These are phyloP conservation scores for Venustaconcha ellipsiformis DNA, from an alignment of 1,140 invertebrate genomes.

Conservation along the genomic window DNA sequence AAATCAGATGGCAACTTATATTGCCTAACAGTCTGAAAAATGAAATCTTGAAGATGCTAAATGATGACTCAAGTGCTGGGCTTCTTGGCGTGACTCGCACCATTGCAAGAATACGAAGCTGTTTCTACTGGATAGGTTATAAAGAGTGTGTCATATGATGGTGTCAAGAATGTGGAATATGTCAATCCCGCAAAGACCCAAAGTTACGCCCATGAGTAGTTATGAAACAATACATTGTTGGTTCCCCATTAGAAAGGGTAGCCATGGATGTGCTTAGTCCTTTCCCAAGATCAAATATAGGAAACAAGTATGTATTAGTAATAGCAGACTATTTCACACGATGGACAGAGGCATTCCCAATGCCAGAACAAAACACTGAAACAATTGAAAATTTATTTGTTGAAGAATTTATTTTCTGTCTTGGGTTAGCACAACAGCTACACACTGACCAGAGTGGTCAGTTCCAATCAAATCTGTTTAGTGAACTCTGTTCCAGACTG, in stretches of 20 bases:
- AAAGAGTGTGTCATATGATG: no score
- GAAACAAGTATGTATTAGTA: conserved; percentile 21
- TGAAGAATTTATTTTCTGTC: conserved; percentile 52
- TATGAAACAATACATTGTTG: neutral
- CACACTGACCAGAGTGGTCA: conserved; percentile 61
- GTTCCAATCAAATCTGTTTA: conserved; percentile 28
- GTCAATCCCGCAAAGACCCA: no score
- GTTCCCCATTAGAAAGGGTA: conserved; percentile 19
- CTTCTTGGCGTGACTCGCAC: no score
- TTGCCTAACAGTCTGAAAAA: no score
- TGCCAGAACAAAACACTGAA: conserved; percentile 41
- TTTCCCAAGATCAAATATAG: neutral
- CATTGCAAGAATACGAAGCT: no score
- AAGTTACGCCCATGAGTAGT: neutral
- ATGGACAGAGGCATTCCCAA: conserved; percentile 38
- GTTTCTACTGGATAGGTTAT: no score
- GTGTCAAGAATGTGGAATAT: no score
- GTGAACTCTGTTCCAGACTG: conserved; percentile 25
- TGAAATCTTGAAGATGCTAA: no score
- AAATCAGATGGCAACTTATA: no score
- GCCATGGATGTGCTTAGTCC: conserved; percentile 22
- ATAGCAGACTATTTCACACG: conserved; percentile 50
- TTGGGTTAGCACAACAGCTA: conserved; percentile 62
- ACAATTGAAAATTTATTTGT: conserved; percentile 62
- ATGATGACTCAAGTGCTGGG: no score